Percentiles rank a stretch among this genome's conserved stretches.
Evolutionary conservation across 2,113 vertebrate species (phyloP).

Genomic region (Alethe diademata): DNA sequence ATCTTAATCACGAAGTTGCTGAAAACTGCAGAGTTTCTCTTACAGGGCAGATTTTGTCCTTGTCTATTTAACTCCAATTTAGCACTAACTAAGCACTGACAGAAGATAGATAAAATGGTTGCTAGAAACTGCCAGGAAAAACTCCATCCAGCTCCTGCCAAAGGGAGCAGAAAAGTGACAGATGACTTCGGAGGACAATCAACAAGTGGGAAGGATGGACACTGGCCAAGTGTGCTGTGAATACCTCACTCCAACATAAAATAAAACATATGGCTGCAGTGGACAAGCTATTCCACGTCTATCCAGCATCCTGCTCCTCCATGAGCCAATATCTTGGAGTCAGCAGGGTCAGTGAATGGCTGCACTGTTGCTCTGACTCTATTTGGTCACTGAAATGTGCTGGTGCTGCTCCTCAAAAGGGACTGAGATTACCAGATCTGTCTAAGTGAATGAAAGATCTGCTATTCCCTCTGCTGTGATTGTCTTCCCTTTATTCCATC

Average conservation of each 20-base stretch:
- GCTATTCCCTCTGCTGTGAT: background rate
- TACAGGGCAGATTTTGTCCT: background rate
- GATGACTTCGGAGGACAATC: background rate
- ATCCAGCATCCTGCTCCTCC: background rate
- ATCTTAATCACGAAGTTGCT: background rate
- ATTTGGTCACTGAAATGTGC: background rate
- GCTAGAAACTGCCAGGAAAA: background rate
- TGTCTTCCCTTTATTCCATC: background rate
- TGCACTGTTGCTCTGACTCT: background rate
- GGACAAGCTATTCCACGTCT: background rate
- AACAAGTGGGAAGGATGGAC: background rate
- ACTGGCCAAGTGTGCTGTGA: background rate
- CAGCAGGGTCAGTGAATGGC: rapidly evolving
- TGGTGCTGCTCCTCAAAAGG: background rate
- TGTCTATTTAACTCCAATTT: background rate
- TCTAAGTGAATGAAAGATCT: background rate
- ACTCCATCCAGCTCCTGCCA: background rate
- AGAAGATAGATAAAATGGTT: background rate
- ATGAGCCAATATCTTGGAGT: background rate
- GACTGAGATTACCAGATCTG: background rate
- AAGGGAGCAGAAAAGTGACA: background rate
- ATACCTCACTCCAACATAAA: background rate
- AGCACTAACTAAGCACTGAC: background rate
- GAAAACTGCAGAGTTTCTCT: background rate
- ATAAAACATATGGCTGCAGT: background rate